Percentiles rank a stretch among this genome's conserved stretches.
Conservation (phyloP, 2,888 invertebrate genomes). For the Idaea aversata region DNA sequence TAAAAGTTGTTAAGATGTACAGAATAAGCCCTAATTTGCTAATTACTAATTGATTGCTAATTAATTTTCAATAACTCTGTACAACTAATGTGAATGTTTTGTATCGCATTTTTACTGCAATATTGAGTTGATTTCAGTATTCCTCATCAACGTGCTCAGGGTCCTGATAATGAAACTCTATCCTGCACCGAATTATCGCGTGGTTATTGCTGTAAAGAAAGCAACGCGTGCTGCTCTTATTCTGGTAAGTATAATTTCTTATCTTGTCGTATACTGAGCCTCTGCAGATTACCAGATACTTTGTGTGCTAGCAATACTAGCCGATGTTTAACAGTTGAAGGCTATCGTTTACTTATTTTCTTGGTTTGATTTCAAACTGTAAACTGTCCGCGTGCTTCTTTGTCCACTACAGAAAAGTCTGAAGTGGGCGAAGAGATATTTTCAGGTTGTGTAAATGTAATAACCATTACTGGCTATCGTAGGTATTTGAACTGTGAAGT, state of each 20-base stretch:
- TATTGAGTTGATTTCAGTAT: constrained; percentile 63
- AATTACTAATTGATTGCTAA: background rate
- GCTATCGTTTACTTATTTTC: too few relatives aligned
- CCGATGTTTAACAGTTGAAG: too few relatives aligned
- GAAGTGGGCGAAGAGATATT: too few relatives aligned
- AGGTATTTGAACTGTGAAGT: background rate
- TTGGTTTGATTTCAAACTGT: too few relatives aligned
- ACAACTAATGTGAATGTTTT: background rate
- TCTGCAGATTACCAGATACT: too few relatives aligned
- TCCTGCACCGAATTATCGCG: constrained; percentile 81
- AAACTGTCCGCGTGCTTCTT: too few relatives aligned
- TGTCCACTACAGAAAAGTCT: too few relatives aligned
- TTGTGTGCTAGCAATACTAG: too few relatives aligned
- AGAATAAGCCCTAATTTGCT: too few relatives aligned
- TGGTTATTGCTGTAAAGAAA: constrained; percentile 80
- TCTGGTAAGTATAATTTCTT: constrained; percentile 62
- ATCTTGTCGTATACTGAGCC: background rate
- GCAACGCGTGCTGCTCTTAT: constrained; percentile 87
- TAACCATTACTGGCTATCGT: background rate
- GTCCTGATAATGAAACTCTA: constrained; percentile 83
- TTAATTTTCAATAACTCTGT: background rate
- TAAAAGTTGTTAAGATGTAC: too few relatives aligned
- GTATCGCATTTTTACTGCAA: background rate
- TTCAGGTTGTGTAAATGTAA: background rate
- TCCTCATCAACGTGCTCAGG: constrained; percentile 84